Conservation (phyloP, 2,888 invertebrate species). For the Sphinx pinastri region DNA sequence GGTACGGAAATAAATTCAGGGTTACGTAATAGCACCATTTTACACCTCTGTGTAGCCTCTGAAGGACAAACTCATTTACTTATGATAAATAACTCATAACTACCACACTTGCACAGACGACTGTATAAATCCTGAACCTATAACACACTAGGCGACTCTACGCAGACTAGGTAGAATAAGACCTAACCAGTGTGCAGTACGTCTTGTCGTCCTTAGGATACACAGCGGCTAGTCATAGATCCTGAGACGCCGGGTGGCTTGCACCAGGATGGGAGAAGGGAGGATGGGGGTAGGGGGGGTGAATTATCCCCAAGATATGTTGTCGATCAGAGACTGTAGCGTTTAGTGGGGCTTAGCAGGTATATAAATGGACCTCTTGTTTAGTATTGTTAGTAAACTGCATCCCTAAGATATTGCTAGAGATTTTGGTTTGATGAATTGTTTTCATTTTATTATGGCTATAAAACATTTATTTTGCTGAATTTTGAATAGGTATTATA, state of each 20-base stretch:
- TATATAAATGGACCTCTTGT: conserved; percentile 31
- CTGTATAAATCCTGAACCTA: too few relatives aligned
- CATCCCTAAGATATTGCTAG: neutral
- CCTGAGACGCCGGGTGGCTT: neutral
- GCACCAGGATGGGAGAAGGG: neutral
- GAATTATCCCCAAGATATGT: conserved; percentile 3
- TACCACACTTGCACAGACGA: too few relatives aligned
- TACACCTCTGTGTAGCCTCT: neutral
- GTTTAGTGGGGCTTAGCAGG: conserved; percentile 31
- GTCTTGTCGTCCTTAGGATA: conserved; percentile 11
- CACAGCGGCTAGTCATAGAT: neutral
- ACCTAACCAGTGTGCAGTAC: neutral
- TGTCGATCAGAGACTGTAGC: conserved; percentile 15
- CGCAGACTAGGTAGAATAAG: neutral
- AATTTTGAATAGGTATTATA: too few relatives aligned
- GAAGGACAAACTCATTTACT: neutral
- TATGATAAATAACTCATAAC: neutral
- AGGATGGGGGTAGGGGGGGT: neutral
- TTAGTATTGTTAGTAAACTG: conserved; percentile 33
- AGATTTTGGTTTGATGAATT: neutral
- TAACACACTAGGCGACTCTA: too few relatives aligned
- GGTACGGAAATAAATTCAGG: too few relatives aligned
- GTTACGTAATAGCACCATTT: too few relatives aligned
- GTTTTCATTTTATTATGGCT: too few relatives aligned
- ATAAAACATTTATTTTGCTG: too few relatives aligned